These are phyloP conservation scores for Bubo scandiacus DNA, from an alignment of 2,113 vertebrate species.

Conservation along the genomic window DNA sequence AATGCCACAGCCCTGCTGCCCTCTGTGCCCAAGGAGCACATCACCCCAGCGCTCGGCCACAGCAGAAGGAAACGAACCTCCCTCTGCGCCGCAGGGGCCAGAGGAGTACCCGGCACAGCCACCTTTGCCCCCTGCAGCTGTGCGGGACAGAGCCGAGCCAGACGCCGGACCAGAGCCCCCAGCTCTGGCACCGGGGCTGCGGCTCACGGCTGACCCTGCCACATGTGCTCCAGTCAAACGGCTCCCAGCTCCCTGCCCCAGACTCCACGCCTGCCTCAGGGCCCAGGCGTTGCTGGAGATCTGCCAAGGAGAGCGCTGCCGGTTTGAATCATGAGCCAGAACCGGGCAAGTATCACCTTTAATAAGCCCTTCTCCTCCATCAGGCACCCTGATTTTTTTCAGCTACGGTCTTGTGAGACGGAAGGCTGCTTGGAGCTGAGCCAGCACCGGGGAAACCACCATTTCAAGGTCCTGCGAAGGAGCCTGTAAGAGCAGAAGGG, in stretches of 20 bases:
- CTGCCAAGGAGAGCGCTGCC: constrained; percentile 19
- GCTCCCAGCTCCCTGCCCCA: not conserved
- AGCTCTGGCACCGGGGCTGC: not conserved
- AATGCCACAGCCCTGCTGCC: not conserved
- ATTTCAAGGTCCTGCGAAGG: constrained; percentile 43
- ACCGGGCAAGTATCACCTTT: not conserved
- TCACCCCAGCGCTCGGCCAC: not conserved
- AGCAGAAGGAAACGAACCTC: not conserved
- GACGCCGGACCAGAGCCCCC: not conserved
- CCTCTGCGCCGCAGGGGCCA: not conserved
- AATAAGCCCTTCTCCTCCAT: not conserved
- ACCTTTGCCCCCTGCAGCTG: not conserved
- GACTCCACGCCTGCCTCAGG: not conserved
- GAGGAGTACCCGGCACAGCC: not conserved
- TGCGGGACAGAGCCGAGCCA: not conserved
- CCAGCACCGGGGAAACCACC: not conserved
- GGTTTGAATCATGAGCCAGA: not conserved
- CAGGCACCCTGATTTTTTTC: constrained; percentile 19
- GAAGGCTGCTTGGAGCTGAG: constrained; percentile 7
- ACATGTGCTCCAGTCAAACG: not conserved
- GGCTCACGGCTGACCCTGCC: not conserved
- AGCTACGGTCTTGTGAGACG: not conserved
- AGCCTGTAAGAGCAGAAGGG: constrained; percentile 30
- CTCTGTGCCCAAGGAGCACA: not conserved
- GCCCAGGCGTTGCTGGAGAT: not conserved